Percentiles rank a stretch among this genome's conserved stretches.
These are phyloP conservation scores for Myrmecophaga tridactyla DNA, from an alignment of 2,113 vertebrate species.

Conservation along the genomic window DNA sequence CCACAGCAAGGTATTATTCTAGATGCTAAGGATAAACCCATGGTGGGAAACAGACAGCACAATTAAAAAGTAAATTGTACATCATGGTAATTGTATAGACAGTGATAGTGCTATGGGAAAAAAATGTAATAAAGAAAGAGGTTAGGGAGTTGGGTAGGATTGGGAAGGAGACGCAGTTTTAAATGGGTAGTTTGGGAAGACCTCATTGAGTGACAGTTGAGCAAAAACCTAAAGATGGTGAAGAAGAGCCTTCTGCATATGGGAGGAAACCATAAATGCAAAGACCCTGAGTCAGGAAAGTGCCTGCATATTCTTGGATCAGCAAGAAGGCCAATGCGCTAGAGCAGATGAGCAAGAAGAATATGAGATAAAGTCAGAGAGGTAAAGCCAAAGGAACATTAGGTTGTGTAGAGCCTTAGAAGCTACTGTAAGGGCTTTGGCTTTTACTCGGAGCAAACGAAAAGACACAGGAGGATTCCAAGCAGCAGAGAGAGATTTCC, in stretches of 20 bases:
- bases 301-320: background rate
- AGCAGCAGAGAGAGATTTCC: background rate
- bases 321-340: too few species aligned
- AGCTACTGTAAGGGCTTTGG: background rate
- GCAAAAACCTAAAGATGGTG: background rate
- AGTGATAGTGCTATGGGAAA: background rate
- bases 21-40: background rate
- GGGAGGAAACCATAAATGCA: background rate
- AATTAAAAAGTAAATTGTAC: background rate
- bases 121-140: background rate
- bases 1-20: background rate
- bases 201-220: background rate
- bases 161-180: background rate
- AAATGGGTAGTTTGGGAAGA: background rate
- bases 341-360: background rate
- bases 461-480: background rate
- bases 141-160: background rate
- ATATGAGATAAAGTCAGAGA: background rate
- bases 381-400: background rate
- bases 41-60: background rate
- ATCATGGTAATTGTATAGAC: background rate
- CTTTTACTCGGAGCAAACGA: background rate
- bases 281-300: background rate
- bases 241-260: background rate
- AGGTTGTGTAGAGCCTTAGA: background rate